phyloP scores from a whole-genome alignment of 1,140 invertebrate species.

The Drosophila saltans region DNA sequence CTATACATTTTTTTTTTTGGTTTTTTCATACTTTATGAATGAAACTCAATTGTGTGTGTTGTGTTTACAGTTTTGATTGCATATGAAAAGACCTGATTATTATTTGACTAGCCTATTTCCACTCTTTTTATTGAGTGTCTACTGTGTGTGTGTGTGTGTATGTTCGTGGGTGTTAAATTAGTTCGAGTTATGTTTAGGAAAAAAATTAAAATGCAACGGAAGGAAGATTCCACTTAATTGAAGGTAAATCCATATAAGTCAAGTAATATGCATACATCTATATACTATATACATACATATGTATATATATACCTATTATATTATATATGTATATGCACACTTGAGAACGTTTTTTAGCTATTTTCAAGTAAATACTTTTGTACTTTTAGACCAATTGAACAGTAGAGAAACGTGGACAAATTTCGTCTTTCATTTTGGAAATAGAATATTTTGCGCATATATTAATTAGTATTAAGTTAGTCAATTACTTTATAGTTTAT shows the following conservation, averaged over 20 bases:
- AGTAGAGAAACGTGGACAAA: too few species aligned
- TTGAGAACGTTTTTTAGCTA: too few species aligned
- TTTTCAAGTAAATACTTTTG: too few species aligned
- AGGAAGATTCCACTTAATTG: background rate
- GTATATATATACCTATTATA: too few species aligned
- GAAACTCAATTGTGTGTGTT: constrained; percentile 4
- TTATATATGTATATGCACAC: too few species aligned
- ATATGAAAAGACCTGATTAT: background rate
- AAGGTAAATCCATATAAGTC: background rate
- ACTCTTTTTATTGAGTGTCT: background rate
- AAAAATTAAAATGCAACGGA: background rate
- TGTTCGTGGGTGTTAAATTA: background rate
- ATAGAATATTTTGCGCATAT: too few species aligned
- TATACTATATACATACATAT: too few species aligned
- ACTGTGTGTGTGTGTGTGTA: background rate
- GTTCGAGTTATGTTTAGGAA: background rate
- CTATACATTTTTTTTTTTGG: constrained; percentile 7
- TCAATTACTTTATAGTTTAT: too few species aligned
- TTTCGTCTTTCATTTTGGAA: too few species aligned
- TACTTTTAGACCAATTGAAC: too few species aligned
- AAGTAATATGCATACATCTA: too few species aligned
- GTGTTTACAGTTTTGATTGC: background rate
- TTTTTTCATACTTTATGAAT: constrained; percentile 5
- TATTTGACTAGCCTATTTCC: background rate
- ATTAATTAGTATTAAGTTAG: too few species aligned